Conservation (phyloP, 2,113 vertebrate species). For the Anhinga rufa region DNA sequence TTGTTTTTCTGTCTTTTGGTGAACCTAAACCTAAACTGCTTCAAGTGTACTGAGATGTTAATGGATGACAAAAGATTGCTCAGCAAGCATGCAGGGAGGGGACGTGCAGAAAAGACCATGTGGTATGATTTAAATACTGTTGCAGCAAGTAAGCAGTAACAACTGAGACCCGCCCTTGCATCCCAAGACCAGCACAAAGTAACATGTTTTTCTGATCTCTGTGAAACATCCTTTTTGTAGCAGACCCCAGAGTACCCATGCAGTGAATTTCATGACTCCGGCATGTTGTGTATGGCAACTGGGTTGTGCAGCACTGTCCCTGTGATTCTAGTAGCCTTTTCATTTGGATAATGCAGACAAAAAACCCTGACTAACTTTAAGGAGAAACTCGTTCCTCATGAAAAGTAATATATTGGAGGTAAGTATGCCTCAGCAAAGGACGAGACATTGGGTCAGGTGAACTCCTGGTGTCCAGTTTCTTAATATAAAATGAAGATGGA, state of each 20-base stretch:
- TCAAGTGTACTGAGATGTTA: not conserved
- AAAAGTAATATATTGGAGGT: not conserved
- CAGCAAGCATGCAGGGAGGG: not conserved
- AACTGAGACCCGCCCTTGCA: not conserved
- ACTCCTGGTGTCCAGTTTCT: not conserved
- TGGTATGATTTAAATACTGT: not conserved
- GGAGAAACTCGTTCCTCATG: not conserved
- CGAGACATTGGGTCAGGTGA: not conserved
- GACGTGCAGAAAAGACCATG: not conserved
- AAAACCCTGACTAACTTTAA: not conserved
- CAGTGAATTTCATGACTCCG: not conserved
- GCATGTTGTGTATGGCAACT: not conserved
- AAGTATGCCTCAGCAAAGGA: not conserved
- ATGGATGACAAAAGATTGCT: not conserved
- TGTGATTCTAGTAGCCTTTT: not conserved
- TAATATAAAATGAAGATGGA: not conserved
- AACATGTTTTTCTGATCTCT: not conserved
- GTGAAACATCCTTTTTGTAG: accelerated
- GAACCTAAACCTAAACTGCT: not conserved
- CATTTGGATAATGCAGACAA: not conserved
- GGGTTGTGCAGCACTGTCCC: not conserved
- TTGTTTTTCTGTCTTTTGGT: not conserved
- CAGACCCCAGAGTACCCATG: not conserved
- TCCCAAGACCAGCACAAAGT: not conserved
- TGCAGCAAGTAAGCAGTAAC: not conserved